Evolutionary conservation across 2,113 vertebrate genomes (phyloP).

Genomic region (Petromus typicus): DNA sequence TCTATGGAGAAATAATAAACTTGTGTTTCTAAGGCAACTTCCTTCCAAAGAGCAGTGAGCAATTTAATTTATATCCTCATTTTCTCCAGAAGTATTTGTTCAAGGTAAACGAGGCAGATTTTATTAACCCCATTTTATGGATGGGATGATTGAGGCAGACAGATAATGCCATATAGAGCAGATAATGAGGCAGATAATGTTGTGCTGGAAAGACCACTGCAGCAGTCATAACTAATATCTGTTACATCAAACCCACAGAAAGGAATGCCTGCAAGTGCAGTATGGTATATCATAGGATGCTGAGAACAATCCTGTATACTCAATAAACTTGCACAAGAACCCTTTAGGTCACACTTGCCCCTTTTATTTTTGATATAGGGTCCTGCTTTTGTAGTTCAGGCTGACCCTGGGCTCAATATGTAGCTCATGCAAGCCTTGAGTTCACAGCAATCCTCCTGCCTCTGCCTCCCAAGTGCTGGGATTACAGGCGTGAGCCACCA

Average conservation of each 20-base stretch:
- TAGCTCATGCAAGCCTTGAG: too few relatives aligned
- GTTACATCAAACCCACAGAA: not conserved
- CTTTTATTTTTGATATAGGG: too few relatives aligned
- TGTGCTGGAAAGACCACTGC: not conserved
- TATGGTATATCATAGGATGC: not conserved
- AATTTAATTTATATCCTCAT: constrained; percentile 77
- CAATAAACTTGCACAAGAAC: not conserved
- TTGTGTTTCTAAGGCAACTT: constrained; percentile 81
- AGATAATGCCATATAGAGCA: constrained; percentile 39
- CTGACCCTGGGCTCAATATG: too few relatives aligned
- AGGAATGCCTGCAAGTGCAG: not conserved
- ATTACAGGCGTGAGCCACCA: too few relatives aligned
- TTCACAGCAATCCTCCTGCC: too few relatives aligned
- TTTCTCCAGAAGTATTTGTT: constrained; percentile 65
- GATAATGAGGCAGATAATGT: constrained; percentile 51
- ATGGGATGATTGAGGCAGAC: constrained; percentile 75
- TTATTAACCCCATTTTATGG: constrained; percentile 80
- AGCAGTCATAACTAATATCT: constrained; percentile 31
- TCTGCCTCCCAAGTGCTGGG: too few relatives aligned
- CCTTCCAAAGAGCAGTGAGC: constrained; percentile 69
- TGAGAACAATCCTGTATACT: constrained; percentile 20
- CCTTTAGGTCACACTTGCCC: not conserved
- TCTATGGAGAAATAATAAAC: constrained; percentile 78
- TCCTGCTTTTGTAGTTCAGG: too few relatives aligned
- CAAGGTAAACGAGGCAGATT: constrained; percentile 55